Conservation (phyloP, 2,113 vertebrate genomes). For the Regulus satrapa region DNA sequence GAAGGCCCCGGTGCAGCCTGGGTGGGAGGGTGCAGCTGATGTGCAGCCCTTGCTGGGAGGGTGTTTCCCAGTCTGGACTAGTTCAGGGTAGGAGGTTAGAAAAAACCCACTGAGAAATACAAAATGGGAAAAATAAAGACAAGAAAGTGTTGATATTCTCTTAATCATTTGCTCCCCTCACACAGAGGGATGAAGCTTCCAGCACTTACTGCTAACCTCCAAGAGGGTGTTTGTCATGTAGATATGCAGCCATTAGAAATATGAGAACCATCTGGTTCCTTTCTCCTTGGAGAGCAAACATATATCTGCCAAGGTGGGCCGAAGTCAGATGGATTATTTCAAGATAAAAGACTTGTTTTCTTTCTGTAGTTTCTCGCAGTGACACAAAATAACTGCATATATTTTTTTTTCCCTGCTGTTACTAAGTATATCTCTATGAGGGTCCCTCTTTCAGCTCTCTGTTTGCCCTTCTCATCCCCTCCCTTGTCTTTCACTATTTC, state of each 20-base stretch:
- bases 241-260: slow-evolving; percentile 2
- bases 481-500: neutral
- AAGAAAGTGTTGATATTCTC: neutral
- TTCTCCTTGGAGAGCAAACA: slow-evolving; percentile 15
- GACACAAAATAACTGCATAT: neutral
- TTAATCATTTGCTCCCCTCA: neutral
- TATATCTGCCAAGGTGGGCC: slow-evolving; percentile 45
- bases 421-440: neutral
- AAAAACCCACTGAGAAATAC: neutral
- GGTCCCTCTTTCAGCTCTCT: neutral
- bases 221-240: neutral
- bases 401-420: neutral
- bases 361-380: neutral
- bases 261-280: slow-evolving; percentile 46
- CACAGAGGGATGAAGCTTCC: neutral
- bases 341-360: slow-evolving; percentile 30
- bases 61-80: neutral
- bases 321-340: slow-evolving; percentile 22
- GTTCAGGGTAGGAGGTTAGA: rapidly evolving
- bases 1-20: neutral
- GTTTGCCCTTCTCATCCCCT: neutral
- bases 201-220: neutral
- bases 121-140: neutral
- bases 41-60: neutral
- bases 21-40: neutral